Evolutionary conservation across 92 coral and sea anemone genomes (phyloP).

Genomic region (Ricordea florida): DNA sequence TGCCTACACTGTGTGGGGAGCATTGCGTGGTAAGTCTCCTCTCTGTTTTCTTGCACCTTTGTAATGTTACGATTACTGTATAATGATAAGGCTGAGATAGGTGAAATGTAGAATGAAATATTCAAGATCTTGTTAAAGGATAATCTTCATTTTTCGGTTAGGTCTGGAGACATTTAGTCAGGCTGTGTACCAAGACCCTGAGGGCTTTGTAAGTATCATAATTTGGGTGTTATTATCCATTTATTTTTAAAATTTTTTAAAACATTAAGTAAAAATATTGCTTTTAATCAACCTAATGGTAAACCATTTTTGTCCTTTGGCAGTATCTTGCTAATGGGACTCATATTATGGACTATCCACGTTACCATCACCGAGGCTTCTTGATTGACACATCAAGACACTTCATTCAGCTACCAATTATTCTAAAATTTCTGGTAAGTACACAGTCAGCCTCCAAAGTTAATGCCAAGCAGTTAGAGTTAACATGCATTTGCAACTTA

Average conservation of each 20-base stretch:
- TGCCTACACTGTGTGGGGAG: slow-evolving; percentile 96
- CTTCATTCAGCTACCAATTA: slow-evolving; percentile 52
- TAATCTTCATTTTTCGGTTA: too few relatives aligned
- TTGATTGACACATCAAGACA: slow-evolving; percentile 79
- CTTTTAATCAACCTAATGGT: not conserved
- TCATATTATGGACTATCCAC: slow-evolving; percentile 65
- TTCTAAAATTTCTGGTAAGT: slow-evolving; percentile 66
- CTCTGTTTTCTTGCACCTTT: too few relatives aligned
- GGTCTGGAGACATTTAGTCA: slow-evolving; percentile 98
- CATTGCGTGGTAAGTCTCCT: slow-evolving; percentile 70
- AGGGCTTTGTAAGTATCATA: slow-evolving; percentile 75
- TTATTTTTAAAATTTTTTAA: not conserved
- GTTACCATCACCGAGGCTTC: slow-evolving; percentile 77
- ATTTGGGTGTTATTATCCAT: too few relatives aligned
- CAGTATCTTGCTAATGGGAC: slow-evolving; percentile 64
- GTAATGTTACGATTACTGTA: not conserved
- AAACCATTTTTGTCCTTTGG: not conserved
- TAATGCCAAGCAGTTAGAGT: not conserved
- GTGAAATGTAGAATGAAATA: not conserved
- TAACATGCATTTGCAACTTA: not conserved
- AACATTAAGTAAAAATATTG: not conserved
- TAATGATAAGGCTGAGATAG: not conserved
- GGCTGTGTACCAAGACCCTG: slow-evolving; percentile 78
- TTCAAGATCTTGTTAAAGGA: not conserved
- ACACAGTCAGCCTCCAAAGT: not conserved